These are phyloP conservation scores for Lacanobia oleracea DNA, from an alignment of 2,888 invertebrate species.

Conservation along the genomic window DNA sequence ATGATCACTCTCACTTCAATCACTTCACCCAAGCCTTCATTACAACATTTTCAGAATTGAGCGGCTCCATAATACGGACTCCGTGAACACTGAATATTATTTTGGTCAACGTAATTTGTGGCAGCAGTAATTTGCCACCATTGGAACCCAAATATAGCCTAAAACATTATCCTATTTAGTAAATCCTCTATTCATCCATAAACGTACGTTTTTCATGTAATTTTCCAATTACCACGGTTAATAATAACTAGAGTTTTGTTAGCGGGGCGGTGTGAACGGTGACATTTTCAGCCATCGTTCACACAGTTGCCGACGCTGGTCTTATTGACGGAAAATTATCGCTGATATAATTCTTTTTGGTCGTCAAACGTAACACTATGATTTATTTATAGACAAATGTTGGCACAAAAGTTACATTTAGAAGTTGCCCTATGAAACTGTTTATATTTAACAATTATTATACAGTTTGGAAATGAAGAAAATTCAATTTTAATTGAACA, in stretches of 20 bases:
- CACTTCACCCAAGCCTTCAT: too few relatives aligned
- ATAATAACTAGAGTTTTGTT: conserved; percentile 55
- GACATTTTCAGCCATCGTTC: conserved; percentile 33
- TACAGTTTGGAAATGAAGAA: too few relatives aligned
- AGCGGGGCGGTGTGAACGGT: conserved; percentile 41
- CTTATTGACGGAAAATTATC: conserved; percentile 58
- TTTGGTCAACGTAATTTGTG: too few relatives aligned
- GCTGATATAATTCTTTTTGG: conserved; percentile 30
- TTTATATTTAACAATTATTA: too few relatives aligned
- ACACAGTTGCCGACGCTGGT: conserved; percentile 15
- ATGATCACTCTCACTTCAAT: too few relatives aligned
- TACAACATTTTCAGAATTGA: too few relatives aligned
- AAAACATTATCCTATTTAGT: conserved; percentile 8
- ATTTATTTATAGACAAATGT: too few relatives aligned
- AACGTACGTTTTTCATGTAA: conserved; percentile 14
- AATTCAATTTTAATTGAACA: too few relatives aligned
- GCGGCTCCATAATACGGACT: too few relatives aligned
- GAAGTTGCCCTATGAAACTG: too few relatives aligned
- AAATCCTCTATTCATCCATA: conserved; percentile 10
- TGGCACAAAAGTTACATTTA: too few relatives aligned
- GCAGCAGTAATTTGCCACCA: conserved; percentile 12
- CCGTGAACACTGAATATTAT: too few relatives aligned
- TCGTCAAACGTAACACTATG: background rate
- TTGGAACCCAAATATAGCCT: conserved; percentile 21
- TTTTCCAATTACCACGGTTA: conserved; percentile 35